Evolutionary conservation across 2,797 vertebrate species (phyloP), one percentile per base, ranked within the genome.

Genomic region (Brotula barbata): DNA sequence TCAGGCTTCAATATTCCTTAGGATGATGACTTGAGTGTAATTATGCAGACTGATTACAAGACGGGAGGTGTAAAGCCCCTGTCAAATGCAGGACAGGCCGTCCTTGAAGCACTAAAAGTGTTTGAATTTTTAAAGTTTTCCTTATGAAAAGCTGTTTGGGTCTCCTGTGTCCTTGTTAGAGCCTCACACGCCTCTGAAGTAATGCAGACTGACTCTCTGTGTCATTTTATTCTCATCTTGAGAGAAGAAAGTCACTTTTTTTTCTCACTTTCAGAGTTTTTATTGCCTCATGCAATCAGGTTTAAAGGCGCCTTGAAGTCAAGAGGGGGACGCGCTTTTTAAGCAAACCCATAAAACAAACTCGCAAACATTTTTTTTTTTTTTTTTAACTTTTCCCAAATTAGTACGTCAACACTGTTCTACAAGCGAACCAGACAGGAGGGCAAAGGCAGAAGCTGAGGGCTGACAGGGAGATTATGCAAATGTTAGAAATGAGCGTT

Each of bases 401-500:
- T 72, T 73, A 6, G 31, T 6, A 7, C 6, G 11, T 9, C 9
- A 10, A 9, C 6, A 33, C 5, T 33, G 31, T 6, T 33, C 6
- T 33, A 66, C 73, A 76, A 71, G 13, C 59, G 64, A 71, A 44
- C 70, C 49, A 42, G 55, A 49, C 48, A 43, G 47, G 48, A 71
- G 60, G 60, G 64, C 61, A 64, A 48, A 58, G 67, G 66, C 37
- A 19, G 62, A 17, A 56, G 56, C 60, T 14, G 25, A 50, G 49
- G 63, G 60, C 72, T 68, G 77, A 78, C 78, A 70, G 46, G 48
- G 54, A 71, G 78, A 85, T 81, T 84, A 88, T 85, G 77, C 80
- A 83, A 85, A 88, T 86, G 74, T 75, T 49, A 39, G 65, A 74
- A 81, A 75, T 67, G 70, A 81, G 63, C 75, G 64, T n/a, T 58